Evolutionary conservation across 30 jellyfish, hydroid and myxozoan genomes (phyloP), one percentile per base, ranked within the genome.

Genomic region (Catostylus mosaicus): DNA sequence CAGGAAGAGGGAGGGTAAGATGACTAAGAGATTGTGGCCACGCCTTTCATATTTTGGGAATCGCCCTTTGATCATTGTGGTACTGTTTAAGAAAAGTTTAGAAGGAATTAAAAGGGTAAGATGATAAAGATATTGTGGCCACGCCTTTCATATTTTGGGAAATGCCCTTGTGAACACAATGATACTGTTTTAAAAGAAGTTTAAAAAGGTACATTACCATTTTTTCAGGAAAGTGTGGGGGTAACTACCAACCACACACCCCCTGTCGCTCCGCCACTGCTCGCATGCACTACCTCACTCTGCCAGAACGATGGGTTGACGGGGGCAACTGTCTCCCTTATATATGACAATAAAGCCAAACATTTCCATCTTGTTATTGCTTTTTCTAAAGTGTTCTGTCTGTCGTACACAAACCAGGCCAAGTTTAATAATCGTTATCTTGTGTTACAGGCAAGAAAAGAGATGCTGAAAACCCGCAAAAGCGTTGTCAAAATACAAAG

Each of bases 401-500:
- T n/a, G n/a, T n/a, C n/a, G n/a, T n/a, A 19, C n/a, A 54, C n/a
- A 23, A 33, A 5, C 75, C 37, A 3, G n/a, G 7, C 4, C 10
- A 20, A 7, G 66, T 36, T 20, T 12, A 22, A 22, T 22, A 36
- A 14, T 2, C 23, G 2, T 34, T 43, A 1, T 43, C 33, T 38
- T 59, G 29, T 43, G 46, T 40, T 40, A 4, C 56, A 72, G 86
- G 86, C 80, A 35, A 40, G 86, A 61, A 83, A 62, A 83, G 86
- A 83, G 18, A 29, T 83, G 51, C 33, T 26, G 37, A 75, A 51
- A 9, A 51, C 56, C 27, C 82, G 78, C 29, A 26, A 46, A 34
- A 80, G 90, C 75, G 83, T 80, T 19, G 52, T 80, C 59, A 80
- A 80, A 52, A 80, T 80, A 33, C 86, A 83, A 36, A 29, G 86